Conservation (phyloP, 2,888 invertebrate genomes). For the Drosophila cracens region DNA sequence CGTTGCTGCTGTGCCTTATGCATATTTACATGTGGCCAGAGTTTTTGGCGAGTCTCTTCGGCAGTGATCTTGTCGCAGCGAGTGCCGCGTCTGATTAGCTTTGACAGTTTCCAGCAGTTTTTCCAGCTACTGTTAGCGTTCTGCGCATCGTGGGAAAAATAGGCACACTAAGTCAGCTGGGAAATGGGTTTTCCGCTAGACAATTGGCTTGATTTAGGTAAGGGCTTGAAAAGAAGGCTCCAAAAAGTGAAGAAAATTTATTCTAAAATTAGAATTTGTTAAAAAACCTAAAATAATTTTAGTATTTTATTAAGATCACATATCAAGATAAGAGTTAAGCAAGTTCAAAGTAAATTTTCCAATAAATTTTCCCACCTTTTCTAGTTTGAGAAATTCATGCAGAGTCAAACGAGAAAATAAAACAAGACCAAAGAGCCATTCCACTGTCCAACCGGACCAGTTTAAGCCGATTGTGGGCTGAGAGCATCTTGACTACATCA, state of each 20-base stretch:
- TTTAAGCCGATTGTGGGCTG: not conserved
- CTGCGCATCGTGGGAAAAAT: slow-evolving; percentile 62
- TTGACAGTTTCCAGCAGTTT: slow-evolving; percentile 73
- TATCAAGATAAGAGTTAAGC: not conserved
- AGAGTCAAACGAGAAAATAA: not conserved
- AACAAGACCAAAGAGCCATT: not conserved
- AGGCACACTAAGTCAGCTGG: not conserved
- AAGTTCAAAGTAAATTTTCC: not conserved
- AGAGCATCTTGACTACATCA: not conserved
- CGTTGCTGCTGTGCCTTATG: slow-evolving; percentile 56
- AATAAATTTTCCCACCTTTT: not conserved
- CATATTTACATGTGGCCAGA: slow-evolving; percentile 64
- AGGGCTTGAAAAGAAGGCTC: not conserved
- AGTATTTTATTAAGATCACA: not conserved
- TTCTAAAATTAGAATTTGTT: no score
- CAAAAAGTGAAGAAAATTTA: no score
- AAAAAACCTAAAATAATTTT: not conserved
- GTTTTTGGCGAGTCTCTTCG: slow-evolving; percentile 39
- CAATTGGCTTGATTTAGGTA: slow-evolving; percentile 1
- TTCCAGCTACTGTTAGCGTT: slow-evolving; percentile 65
- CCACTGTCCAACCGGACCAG: slow-evolving; percentile 1
- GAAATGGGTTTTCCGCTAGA: not conserved
- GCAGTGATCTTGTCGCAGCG: slow-evolving; percentile 74
- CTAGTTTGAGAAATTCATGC: not conserved
- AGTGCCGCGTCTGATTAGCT: slow-evolving; percentile 72